Evolutionary conservation across 2,888 invertebrate species (phyloP).

Genomic region (Drosophila greeni): DNA sequence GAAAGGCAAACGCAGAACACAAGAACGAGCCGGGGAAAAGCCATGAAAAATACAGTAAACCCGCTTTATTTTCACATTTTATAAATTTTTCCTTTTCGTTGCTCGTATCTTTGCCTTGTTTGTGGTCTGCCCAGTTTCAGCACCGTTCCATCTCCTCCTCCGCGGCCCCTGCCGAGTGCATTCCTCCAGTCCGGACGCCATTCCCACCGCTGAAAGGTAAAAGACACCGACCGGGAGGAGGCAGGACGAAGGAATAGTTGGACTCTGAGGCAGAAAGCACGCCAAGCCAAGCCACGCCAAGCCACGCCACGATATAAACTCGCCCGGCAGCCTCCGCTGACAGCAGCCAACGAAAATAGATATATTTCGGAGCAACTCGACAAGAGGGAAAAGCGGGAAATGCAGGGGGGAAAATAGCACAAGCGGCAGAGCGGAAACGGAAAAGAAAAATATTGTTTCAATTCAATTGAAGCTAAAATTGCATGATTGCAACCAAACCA

Average conservation of each 20-base stretch:
- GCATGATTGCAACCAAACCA: constrained; percentile 66
- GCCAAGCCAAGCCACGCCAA: constrained; percentile 32
- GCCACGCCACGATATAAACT: constrained; percentile 37
- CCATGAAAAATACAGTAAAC: constrained; percentile 35
- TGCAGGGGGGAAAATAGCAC: constrained; percentile 44
- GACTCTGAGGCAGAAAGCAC: constrained; percentile 33
- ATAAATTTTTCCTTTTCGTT: constrained; percentile 40
- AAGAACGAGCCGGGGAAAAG: constrained; percentile 27
- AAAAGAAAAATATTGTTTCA: constrained; percentile 76
- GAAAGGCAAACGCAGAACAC: constrained; percentile 5
- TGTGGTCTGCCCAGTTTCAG: constrained; percentile 40
- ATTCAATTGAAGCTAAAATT: constrained; percentile 75
- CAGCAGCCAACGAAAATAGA: constrained; percentile 46
- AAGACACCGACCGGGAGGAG: constrained; percentile 34
- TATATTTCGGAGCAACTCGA: constrained; percentile 30
- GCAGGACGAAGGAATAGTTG: not conserved
- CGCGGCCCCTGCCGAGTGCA: constrained; percentile 21
- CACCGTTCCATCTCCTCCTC: constrained; percentile 14
- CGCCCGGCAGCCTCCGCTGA: constrained; percentile 26
- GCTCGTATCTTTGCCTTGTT: constrained; percentile 38
- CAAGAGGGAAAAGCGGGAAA: not conserved
- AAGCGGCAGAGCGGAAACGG: constrained; percentile 67
- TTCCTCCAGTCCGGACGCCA: constrained; percentile 29
- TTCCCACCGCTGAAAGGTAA: constrained; percentile 41
- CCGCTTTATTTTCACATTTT: constrained; percentile 53